Conservation (phyloP, 2,113 vertebrate genomes). For the Actinemys pallida region DNA sequence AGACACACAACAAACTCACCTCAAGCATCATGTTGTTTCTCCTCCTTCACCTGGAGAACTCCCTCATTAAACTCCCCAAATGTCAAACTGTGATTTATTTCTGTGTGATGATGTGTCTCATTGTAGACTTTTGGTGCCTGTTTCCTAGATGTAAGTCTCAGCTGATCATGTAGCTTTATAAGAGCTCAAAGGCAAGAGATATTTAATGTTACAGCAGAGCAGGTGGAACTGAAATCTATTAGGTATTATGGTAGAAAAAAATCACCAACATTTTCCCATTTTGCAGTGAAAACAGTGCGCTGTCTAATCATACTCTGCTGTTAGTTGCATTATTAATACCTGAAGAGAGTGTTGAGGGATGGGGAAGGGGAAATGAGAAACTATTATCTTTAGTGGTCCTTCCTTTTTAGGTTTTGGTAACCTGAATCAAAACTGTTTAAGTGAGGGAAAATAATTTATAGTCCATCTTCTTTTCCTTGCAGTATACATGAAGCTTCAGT, state of each 20-base stretch:
- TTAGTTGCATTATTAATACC: neutral
- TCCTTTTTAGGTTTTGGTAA: neutral
- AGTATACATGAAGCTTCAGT: conserved; percentile 62
- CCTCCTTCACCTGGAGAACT: neutral
- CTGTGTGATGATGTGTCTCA: neutral
- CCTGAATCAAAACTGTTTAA: neutral
- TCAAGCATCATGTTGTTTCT: neutral
- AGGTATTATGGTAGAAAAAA: neutral
- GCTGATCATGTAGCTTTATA: neutral
- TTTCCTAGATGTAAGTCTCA: neutral
- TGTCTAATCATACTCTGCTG: neutral
- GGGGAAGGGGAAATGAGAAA: neutral
- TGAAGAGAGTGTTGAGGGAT: neutral
- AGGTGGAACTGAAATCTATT: neutral
- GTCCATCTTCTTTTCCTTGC: conserved; percentile 13
- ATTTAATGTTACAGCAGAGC: neutral
- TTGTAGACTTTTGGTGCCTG: neutral
- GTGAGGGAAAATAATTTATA: neutral
- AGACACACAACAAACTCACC: neutral
- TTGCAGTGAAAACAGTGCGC: neutral
- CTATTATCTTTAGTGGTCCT: neutral
- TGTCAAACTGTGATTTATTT: neutral
- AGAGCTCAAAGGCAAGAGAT: neutral
- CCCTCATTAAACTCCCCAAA: neutral
- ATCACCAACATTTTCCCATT: accelerated